These are phyloP conservation scores for Platysternon megacephalum DNA, from an alignment of 2,113 vertebrate genomes.

Conservation along the genomic window DNA sequence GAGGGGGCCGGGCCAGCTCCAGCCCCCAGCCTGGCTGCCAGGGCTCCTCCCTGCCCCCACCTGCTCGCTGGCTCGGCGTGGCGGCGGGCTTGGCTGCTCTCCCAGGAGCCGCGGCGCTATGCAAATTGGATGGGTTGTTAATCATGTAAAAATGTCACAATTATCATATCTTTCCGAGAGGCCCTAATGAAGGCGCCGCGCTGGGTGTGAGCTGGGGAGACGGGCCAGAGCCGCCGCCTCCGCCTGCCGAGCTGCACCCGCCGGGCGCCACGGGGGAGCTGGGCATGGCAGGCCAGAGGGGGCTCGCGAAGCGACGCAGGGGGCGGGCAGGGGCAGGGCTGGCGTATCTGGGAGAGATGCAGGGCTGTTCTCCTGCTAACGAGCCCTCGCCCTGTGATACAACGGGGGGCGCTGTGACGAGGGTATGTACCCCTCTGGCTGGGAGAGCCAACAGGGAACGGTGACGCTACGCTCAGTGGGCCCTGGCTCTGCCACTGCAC, in stretches of 20 bases:
- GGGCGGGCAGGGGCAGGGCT: not conserved
- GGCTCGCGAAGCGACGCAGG: not conserved
- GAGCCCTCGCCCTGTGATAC: too few species aligned
- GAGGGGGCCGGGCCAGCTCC: not conserved
- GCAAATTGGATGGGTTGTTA: conserved; percentile 81
- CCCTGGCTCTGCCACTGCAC: not conserved
- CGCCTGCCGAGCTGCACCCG: not conserved
- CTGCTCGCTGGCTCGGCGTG: not conserved
- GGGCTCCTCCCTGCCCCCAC: not conserved
- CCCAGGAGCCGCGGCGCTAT: conserved; percentile 63
- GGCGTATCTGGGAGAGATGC: too few species aligned
- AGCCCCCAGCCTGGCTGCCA: not conserved
- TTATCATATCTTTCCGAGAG: conserved; percentile 81
- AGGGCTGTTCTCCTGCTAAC: too few species aligned
- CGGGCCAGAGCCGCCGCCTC: not conserved
- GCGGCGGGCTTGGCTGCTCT: conserved; percentile 67
- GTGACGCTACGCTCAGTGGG: too few species aligned
- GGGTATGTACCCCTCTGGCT: too few species aligned
- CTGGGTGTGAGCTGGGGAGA: not conserved
- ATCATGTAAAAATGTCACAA: conserved; percentile 83
- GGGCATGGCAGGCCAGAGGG: not conserved
- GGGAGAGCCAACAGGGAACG: too few species aligned
- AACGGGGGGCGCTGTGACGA: too few species aligned
- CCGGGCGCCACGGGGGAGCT: too few species aligned
- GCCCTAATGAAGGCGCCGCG: conserved; percentile 73